Evolutionary conservation across 2,113 vertebrate genomes (phyloP).

Genomic region (Toxotes jaculatrix): DNA sequence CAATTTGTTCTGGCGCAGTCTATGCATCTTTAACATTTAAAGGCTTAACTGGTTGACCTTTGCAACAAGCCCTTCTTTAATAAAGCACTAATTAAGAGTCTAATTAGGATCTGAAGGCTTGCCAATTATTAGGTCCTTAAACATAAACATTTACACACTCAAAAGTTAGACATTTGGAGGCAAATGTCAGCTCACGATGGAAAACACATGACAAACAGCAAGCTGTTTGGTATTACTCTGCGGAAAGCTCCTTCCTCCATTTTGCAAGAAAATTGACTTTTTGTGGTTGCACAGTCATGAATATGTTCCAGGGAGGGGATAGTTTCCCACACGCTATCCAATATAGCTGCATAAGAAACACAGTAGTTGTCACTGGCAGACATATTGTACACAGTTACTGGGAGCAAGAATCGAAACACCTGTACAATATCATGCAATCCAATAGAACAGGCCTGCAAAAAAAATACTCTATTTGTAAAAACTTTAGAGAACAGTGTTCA

Average conservation of each 20-base stretch:
- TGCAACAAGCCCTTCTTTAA: constrained; percentile 29
- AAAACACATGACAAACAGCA: constrained; percentile 25
- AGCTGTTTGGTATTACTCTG: constrained; percentile 37
- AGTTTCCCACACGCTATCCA: constrained; percentile 33
- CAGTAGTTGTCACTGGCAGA: constrained; percentile 32
- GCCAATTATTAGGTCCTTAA: constrained; percentile 48
- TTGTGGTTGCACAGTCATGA: constrained; percentile 47
- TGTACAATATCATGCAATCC: constrained; percentile 25
- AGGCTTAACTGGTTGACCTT: constrained; percentile 57
- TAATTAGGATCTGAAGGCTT: constrained; percentile 54
- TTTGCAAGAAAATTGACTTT: constrained; percentile 46
- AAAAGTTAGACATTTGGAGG: constrained; percentile 25
- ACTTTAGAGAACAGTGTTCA: neutral
- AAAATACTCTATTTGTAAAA: constrained; percentile 12
- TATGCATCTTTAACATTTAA: constrained; percentile 40
- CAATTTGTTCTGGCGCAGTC: constrained; percentile 18
- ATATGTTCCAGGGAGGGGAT: constrained; percentile 32
- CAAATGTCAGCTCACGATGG: constrained; percentile 47
- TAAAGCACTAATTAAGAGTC: constrained; percentile 53
- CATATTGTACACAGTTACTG: constrained; percentile 5
- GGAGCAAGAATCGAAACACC: constrained; percentile 24
- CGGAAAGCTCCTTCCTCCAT: constrained; percentile 21
- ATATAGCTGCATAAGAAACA: constrained; percentile 48
- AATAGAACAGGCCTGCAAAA: constrained; percentile 9
- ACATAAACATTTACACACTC: constrained; percentile 55